Evolutionary conservation across 2,888 invertebrate genomes (phyloP), one percentile per base, ranked within the genome.

Genomic region (Apomyelois bistriatella): DNA sequence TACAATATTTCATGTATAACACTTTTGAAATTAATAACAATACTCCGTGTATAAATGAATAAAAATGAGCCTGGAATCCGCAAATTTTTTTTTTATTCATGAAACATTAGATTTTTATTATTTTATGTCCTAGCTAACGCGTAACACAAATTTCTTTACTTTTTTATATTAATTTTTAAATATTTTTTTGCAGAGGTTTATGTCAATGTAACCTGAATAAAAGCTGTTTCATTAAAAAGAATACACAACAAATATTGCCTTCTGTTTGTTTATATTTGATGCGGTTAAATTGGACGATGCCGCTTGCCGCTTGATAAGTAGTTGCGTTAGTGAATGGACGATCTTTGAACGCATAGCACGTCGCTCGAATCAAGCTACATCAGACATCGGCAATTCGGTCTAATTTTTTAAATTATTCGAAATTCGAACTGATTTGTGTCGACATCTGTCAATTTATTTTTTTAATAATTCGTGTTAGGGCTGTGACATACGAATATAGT

Each of bases 261-360:
- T 32, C 32, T 50, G 49, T 54, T 54, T 54, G 50, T 54, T 50
- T 53, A 53, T 50, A 43, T 53, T 54, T 40, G 38, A 41, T 37
- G 40, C 13, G 12, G 43, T 46, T 54, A 53, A 42, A 42, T 40
- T 32, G 30, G 28, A 37, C 37, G 12, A 49, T 43, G 10, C 22
- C 22, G 2, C n/a, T n/a, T n/a, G n/a, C 41, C 46, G 9, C n/a
- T n/a, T n/a, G n/a, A n/a, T n/a, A 17, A 43, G 38, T n/a, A 13
- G 22, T 30, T 43, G 9, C 10, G 46, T 47, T 46, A 54, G 53
- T 54, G 53, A 54, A 50, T 47, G 53, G 53, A 46, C 50, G 32
- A 1, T 7, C 13, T 38, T 17, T 9, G 40, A 10, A n/a, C 46
- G 13, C 46, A 13, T 9, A 46, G 32, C 46, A 46, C 46, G 46